phyloP scores from a whole-genome alignment of 2,888 invertebrate species.

The Agonopterix arenella region DNA sequence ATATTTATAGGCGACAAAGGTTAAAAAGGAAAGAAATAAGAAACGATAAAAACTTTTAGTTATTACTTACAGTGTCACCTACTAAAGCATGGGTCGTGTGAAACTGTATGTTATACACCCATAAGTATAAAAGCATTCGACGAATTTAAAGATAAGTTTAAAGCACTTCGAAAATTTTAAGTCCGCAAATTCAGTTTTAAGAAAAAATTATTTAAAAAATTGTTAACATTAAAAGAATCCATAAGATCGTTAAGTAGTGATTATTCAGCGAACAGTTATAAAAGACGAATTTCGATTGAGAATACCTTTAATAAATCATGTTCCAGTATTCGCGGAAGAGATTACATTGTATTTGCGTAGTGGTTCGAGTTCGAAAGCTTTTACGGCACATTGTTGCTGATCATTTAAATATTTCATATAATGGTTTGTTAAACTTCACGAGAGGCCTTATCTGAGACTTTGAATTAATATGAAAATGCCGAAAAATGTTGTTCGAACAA shows the following conservation, averaged over 20 bases:
- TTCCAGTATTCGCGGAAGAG: slow-evolving; percentile 38
- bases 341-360: slow-evolving; percentile 55
- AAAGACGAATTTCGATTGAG: slow-evolving; percentile 39
- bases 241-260: slow-evolving; percentile 34
- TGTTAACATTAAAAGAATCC: slow-evolving; percentile 5
- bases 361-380: slow-evolving; percentile 18
- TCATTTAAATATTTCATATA: slow-evolving; percentile 34
- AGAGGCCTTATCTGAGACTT: slow-evolving; percentile 13
- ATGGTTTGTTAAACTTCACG: slow-evolving; percentile 20
- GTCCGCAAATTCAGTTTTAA: slow-evolving; percentile 2
- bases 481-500: neutral
- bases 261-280: slow-evolving; percentile 34
- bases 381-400: slow-evolving; percentile 47
- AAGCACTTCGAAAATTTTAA: too few species aligned
- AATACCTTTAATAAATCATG: slow-evolving; percentile 52
- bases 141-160: too few species aligned
- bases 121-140: too few species aligned
- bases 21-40: too few species aligned
- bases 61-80: too few species aligned
- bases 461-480: slow-evolving; percentile 13
- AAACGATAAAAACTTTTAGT: too few species aligned
- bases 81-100: too few species aligned
- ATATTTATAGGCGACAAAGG: too few species aligned
- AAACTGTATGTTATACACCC: too few species aligned
- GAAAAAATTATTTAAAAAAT: slow-evolving; percentile 1